Evolutionary conservation across 2,888 invertebrate species (phyloP), one percentile per base, ranked within the genome.

Genomic region (Drosophila bunnanda): DNA sequence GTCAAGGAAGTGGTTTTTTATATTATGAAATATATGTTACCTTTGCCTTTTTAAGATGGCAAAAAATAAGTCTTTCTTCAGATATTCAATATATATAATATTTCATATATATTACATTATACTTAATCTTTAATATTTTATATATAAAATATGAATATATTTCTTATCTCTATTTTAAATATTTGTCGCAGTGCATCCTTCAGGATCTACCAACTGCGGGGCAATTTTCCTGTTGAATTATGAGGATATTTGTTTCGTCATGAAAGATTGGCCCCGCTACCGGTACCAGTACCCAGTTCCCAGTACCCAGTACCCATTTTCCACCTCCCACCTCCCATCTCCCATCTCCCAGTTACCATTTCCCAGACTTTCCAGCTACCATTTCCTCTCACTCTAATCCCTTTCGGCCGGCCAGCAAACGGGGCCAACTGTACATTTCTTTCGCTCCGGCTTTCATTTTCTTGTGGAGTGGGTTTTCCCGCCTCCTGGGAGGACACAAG

Each of bases 201-300:
- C 68, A 55, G 58, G 62, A 50, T 52, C 69, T 62, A 69, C 50
- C 57, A 58, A 60, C 70, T 76, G 59, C 68, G 32, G 71, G 80
- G 85, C 87, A 85, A 89, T 87, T 87, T 87, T 82, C 80, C 87
- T 88, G 82, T 90, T 90, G 90, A 90, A 85, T 90, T 90, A 90
- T 90, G 89, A 82, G 88, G 89, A 89, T 89, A 89, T 86, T 88
- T 82, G 76, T 87, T 79, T 78, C 89, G 89, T 89, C 86, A 87
- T 89, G 88, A 90, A 90, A 90, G 89, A 90, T 90, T 89, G 90
- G 89, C 80, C 85, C 81, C 78, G 69, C 75, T 59, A 69, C 76
- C 75, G 59, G 53, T 67, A 30, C 54, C 44, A 48, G 48, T 58
- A 36, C 30, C 65, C 60, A 56, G 46, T 52, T 54, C 69, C 64